Evolutionary conservation across 1,140 invertebrate species (phyloP).

Genomic region (Triops cancriformis): DNA sequence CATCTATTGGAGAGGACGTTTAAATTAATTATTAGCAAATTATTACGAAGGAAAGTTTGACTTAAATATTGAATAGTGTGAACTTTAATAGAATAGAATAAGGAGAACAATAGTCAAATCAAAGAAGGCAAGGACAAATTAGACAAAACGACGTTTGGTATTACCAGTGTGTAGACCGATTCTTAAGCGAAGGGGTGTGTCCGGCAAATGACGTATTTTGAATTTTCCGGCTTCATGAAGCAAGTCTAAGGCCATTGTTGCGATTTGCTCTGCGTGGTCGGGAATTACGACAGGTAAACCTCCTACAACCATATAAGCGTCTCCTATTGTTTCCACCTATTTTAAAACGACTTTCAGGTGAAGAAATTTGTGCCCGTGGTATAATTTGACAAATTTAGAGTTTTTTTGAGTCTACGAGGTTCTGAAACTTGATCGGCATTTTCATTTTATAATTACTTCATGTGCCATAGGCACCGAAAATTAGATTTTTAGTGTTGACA

Average conservation of each 20-base stretch:
- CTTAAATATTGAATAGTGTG: too few relatives aligned
- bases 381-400: too few relatives aligned
- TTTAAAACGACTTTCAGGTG: not conserved
- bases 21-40: too few relatives aligned
- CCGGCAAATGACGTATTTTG: slow-evolving; percentile 71
- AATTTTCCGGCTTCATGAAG: slow-evolving; percentile 77
- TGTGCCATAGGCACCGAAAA: too few relatives aligned
- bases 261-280: slow-evolving; percentile 73
- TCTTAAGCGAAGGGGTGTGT: slow-evolving; percentile 62
- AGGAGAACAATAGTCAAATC: slow-evolving; percentile 1
- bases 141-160: not conserved
- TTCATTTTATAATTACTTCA: too few relatives aligned
- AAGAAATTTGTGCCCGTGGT: too few relatives aligned
- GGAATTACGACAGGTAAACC: slow-evolving; percentile 69
- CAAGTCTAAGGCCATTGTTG: slow-evolving; percentile 80
- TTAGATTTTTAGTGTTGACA: too few relatives aligned
- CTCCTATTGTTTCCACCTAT: slow-evolving; percentile 90
- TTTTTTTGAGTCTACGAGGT: too few relatives aligned
- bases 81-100: slow-evolving; percentile 22
- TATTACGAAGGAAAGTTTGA: too few relatives aligned
- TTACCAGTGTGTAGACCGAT: slow-evolving; percentile 72
- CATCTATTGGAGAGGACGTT: too few relatives aligned
- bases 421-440: too few relatives aligned
- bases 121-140: too few relatives aligned
- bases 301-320: slow-evolving; percentile 91